Percentiles rank a stretch among this genome's conserved stretches.
phyloP scores from a whole-genome alignment of 2,113 vertebrate genomes.

The Plectropomus leopardus region DNA sequence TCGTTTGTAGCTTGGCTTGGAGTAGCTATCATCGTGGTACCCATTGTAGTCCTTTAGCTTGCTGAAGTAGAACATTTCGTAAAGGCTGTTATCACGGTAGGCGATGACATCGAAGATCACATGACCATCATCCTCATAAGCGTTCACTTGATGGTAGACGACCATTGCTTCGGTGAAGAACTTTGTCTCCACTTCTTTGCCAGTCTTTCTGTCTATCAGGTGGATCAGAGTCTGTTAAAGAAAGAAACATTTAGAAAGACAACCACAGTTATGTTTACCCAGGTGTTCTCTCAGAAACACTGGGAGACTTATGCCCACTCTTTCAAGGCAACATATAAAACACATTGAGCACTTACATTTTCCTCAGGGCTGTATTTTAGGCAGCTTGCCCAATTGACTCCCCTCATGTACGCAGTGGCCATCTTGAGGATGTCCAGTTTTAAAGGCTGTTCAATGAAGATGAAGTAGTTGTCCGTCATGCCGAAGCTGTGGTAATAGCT shows the following conservation, averaged over 20 bases:
- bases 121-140: constrained; percentile 92
- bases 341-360: constrained; percentile 82
- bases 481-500: constrained; percentile 98
- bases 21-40: constrained; percentile 51
- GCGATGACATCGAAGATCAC: constrained; percentile 91
- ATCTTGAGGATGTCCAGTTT: constrained; percentile 93
- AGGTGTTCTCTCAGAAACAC: not conserved
- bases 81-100: constrained; percentile 89
- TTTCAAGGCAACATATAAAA: not conserved
- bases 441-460: constrained; percentile 95
- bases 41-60: constrained; percentile 75
- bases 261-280: not conserved
- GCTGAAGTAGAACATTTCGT: constrained; percentile 92
- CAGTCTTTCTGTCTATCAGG: constrained; percentile 90
- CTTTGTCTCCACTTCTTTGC: constrained; percentile 85
- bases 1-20: constrained; percentile 85
- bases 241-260: not conserved
- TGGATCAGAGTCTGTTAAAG: constrained; percentile 91
- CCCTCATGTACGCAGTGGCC: constrained; percentile 93
- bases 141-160: constrained; percentile 93
- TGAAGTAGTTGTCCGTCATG: constrained; percentile 91
- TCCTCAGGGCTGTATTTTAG: constrained; percentile 88
- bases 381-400: constrained; percentile 94
- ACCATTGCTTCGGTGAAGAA: constrained; percentile 89
- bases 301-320: not conserved